Conservation (phyloP, 2,797 vertebrate species). For the Saguinus oedipus region DNA sequence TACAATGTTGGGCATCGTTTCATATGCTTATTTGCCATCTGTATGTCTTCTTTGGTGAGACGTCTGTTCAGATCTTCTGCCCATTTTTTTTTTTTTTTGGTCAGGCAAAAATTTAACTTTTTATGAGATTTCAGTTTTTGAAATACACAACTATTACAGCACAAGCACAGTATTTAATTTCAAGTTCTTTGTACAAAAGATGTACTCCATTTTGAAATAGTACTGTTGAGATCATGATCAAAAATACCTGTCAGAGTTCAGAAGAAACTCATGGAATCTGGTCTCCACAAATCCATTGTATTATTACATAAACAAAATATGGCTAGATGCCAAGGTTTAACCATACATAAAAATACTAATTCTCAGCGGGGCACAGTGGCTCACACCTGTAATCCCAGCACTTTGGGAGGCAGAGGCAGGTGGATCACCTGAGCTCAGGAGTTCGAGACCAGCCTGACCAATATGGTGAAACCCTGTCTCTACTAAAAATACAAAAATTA, state of each 20-base stretch:
- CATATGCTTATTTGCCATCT: background rate
- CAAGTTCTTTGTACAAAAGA: conserved; percentile 77
- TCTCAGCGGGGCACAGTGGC: too few relatives aligned
- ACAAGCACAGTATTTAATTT: conserved; percentile 79
- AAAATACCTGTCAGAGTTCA: conserved; percentile 70
- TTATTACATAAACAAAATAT: conserved; percentile 57
- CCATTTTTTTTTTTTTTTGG: background rate
- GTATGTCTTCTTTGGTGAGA: background rate
- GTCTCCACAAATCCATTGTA: conserved; percentile 43
- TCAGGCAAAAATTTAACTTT: conserved; percentile 62
- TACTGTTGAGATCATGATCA: conserved; percentile 74
- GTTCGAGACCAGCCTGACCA: too few relatives aligned
- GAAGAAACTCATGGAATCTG: conserved; percentile 54
- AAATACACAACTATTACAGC: conserved; percentile 78
- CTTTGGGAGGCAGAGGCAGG: too few relatives aligned
- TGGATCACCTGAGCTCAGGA: too few relatives aligned
- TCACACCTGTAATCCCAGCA: too few relatives aligned
- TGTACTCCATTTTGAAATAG: conserved; percentile 70
- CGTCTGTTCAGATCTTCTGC: background rate
- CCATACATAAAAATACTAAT: conserved; percentile 40
- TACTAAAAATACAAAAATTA: too few relatives aligned
- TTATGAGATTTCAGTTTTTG: conserved; percentile 71
- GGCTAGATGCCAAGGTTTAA: background rate
- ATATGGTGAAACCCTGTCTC: too few relatives aligned
- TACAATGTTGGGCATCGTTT: background rate